phyloP scores from a whole-genome alignment of 2,888 invertebrate genomes.

The Netelia fuscicornis region DNA sequence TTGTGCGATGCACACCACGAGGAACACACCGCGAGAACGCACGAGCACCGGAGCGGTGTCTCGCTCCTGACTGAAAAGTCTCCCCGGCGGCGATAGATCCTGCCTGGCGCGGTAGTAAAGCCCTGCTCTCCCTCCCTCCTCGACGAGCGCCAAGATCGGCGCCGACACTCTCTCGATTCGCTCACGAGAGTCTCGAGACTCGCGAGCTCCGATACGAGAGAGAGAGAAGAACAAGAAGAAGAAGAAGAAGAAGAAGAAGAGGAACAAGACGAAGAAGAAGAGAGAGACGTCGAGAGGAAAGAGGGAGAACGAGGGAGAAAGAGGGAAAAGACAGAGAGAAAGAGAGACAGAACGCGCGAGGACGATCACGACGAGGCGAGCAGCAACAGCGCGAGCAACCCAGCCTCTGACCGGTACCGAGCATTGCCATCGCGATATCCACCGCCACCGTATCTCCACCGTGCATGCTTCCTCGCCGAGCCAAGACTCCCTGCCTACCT shows the following conservation, averaged over 20 bases:
- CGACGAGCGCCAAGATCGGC: constrained; percentile 48
- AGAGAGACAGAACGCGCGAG: constrained; percentile 49
- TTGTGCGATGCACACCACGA: constrained; percentile 45
- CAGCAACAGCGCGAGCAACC: constrained; percentile 46
- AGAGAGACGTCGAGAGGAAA: constrained; percentile 47
- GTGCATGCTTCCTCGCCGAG: constrained; percentile 30
- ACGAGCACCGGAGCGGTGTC: constrained; percentile 68
- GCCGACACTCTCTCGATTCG: constrained; percentile 66
- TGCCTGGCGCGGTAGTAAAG: constrained; percentile 50
- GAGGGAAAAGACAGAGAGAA: neutral
- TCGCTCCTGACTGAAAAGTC: constrained; percentile 68
- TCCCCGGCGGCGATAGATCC: constrained; percentile 67
- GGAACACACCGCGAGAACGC: constrained; percentile 43
- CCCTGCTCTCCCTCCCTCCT: constrained; percentile 46
- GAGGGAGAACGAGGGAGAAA: constrained; percentile 1
- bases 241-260: neutral
- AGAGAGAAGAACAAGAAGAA: constrained; percentile 11
- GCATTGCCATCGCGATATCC: constrained; percentile 62
- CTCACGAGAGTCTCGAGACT: constrained; percentile 53
- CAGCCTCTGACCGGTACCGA: constrained; percentile 66
- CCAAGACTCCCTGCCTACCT: constrained; percentile 27
- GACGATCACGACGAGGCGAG: constrained; percentile 54
- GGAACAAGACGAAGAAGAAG: neutral
- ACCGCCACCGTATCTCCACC: constrained; percentile 28
- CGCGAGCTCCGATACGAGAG: constrained; percentile 36